These are phyloP conservation scores for Gopherus evgoodei DNA, from an alignment of 2,113 vertebrate species.

Conservation along the genomic window DNA sequence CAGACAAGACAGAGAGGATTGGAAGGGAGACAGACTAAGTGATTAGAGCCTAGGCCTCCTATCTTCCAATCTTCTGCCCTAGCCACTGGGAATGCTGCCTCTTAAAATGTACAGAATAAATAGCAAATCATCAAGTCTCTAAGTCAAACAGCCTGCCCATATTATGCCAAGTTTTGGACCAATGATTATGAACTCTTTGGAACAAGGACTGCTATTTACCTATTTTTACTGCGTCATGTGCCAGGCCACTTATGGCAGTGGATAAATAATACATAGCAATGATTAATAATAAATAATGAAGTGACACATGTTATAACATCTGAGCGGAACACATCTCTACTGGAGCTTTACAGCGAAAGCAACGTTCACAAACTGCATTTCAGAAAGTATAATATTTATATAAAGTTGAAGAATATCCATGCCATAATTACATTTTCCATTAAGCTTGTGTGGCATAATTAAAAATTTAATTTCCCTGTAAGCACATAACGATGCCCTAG, in stretches of 20 bases:
- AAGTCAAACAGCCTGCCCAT: not conserved
- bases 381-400: conserved; percentile 9
- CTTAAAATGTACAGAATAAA: not conserved
- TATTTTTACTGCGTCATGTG: not conserved
- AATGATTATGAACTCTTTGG: not conserved
- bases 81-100: not conserved
- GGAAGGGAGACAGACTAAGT: not conserved
- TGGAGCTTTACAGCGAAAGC: conserved; percentile 5
- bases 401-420: conserved; percentile 67
- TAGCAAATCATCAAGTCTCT: not conserved
- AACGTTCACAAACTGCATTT: not conserved
- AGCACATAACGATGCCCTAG: conserved; percentile 62
- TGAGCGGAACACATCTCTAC: conserved; percentile 26
- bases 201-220: conserved; percentile 10
- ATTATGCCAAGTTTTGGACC: not conserved
- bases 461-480: conserved; percentile 79
- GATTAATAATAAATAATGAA: conserved; percentile 54
- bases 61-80: not conserved
- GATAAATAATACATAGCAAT: conserved; percentile 20
- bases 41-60: not conserved
- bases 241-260: conserved; percentile 12
- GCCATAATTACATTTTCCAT: conserved; percentile 81
- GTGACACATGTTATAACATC: not conserved
- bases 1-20: not conserved
- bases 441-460: conserved; percentile 77